Evolutionary conservation across 2,113 vertebrate genomes (phyloP), one percentile per base, ranked within the genome.

Genomic region (Aptenodytes forsteri): DNA sequence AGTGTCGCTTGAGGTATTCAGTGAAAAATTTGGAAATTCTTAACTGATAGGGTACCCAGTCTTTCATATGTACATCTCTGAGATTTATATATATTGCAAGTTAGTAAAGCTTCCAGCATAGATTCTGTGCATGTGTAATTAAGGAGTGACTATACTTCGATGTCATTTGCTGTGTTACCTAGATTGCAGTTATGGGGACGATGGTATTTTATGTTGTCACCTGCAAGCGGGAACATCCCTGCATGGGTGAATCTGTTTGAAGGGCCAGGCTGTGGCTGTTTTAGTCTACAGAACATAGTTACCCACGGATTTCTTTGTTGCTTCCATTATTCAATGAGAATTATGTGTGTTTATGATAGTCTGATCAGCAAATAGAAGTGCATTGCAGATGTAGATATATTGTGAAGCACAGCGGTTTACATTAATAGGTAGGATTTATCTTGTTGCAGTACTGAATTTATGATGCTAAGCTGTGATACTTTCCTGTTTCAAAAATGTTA

Each of bases 371-470:
- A 85, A 94, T 58, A 96, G 87, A 83, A 96, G 82, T 56, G 76
- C 58, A 16, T 6, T 91, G 89, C 91, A 90, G 95, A 77, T 88
- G 87, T 59, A 94, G 95, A 96, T 96, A 93, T 83, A 96, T 88
- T 55, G 89, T 87, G 91, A 93, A 96, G 50, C 96, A 15, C 78
- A 91, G 93, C 0, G 1, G 89, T 97, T 97, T 96, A 95, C 95
- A 83, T 96, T 94, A 96, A 95, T 95, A 90, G 89, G 87, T 66
- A 94, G 95, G 95, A 95, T 96, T 96, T 97, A 96, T 96, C 97
- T 96, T 86, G 82, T 95, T 96, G 82, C 84, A 59, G 79, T 22
- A 58, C 38, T 83, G 89, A 92, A 97, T 97, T 97, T 97, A 96
- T 82, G 95, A 75, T 75, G 82, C 59, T 86, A 77, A 81, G 89